Evolutionary conservation across 2,113 vertebrate genomes (phyloP), one percentile per base, ranked within the genome.

Genomic region (Rattus rattus): DNA sequence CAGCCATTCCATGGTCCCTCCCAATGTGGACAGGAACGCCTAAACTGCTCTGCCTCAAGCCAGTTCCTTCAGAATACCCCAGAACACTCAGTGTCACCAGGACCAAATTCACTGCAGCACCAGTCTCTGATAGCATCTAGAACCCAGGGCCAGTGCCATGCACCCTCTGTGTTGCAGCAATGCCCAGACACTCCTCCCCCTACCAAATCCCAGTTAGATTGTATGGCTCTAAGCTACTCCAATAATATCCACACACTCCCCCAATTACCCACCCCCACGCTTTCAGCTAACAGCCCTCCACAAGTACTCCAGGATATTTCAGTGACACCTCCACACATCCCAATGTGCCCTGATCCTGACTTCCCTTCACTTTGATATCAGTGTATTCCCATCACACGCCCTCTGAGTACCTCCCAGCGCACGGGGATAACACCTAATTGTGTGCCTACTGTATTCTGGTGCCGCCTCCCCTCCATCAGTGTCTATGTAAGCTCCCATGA

Each of bases 301-400:
- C 0, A 24, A 85, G 92, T 93, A 92, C 97, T 88, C 93, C 96
- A 90, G 95, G 88, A 70, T 95, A 73, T 86, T 96, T 95, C 90
- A 69, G 79, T 33, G 56, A 94, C 88, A 56, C 95, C 93, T 84
- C 92, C 94, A 14, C 95, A 96, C 88, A 81, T 54, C 93, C 97
- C 95, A 93, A 73, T 91, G 94, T 33, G 91, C 69, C 61, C 83
- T 83, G 69, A 92, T 95, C 88, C 95, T 96, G 92, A 86, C 96
- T 81, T 98, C 98, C 97, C 93, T 88, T 65, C 96, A 54, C 92
- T 94, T 36, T 1, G 80, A 70, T 77, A 85, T 84, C 92, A 39
- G 76, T 73, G n/a, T 69, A 91, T 81, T 73, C 97, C 93, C 93
- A 69, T 39, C 91, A 84, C 94, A 88, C 92, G 4, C 93, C 93